Conservation (phyloP, 2,888 invertebrate species). For the Linnaemya tessellans region DNA sequence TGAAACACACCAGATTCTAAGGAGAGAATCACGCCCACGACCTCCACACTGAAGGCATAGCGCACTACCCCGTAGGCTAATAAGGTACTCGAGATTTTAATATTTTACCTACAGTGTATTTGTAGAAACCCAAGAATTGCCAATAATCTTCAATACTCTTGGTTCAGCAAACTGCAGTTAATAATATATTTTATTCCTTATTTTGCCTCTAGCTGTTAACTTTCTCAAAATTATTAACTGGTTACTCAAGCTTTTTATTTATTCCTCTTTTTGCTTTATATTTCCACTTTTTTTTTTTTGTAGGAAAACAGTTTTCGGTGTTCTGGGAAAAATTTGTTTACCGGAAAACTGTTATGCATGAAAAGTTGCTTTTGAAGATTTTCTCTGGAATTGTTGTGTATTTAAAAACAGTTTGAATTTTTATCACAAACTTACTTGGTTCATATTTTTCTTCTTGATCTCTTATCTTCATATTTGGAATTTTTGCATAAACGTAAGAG, state of each 20-base stretch:
- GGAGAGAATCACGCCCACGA: too few relatives aligned
- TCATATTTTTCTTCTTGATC: not conserved
- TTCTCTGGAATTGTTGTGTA: constrained; percentile 22
- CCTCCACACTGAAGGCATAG: too few relatives aligned
- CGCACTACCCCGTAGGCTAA: too few relatives aligned
- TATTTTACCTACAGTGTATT: too few relatives aligned
- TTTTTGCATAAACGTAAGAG: not conserved
- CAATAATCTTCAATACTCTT: not conserved
- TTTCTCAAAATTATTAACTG: constrained; percentile 41
- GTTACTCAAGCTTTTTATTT: not conserved
- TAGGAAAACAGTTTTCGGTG: not conserved
- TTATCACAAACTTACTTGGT: not conserved
- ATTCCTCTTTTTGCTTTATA: constrained; percentile 17
- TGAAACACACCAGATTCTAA: too few relatives aligned
- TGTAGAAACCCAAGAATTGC: not conserved
- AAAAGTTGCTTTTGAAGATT: constrained; percentile 47
- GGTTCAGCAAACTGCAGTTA: not conserved
- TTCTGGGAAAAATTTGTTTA: constrained; percentile 39
- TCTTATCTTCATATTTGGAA: not conserved
- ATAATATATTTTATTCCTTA: constrained; percentile 16
- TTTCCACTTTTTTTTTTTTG: not conserved
- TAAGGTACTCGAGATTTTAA: too few relatives aligned
- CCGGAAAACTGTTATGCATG: constrained; percentile 48
- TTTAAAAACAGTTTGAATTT: constrained; percentile 41
- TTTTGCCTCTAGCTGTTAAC: constrained; percentile 35